Base-by-base conservation (phyloP, 2,113 vertebrate genomes). In the Rhodinocichla rosea region DNA sequence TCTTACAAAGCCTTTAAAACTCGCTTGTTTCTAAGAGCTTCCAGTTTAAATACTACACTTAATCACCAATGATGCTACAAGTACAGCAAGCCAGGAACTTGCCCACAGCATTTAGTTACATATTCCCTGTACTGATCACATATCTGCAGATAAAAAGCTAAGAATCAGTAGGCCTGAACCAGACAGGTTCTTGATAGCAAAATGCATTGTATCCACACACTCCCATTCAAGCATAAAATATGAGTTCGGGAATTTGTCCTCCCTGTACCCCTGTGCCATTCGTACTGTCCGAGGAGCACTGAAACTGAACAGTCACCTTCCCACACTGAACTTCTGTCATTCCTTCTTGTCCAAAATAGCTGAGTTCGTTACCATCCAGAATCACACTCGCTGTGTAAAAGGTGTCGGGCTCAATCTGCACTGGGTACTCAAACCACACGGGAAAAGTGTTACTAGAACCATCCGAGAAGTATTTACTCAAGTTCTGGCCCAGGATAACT, bases 271-370 rank as follows among this genome's bases (percentile, higher is more conserved):
- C 99, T 1, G 99, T 99, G 95, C 99, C 99, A 28, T 99, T 99
- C 65, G 99, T 99, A 98, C 99, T 99, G 94, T 99, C 99, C 4
- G 99, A 99, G 32, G 99, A 99, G 93, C 99, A 99, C 98, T 99
- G 99, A 89, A 99, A 99, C 96, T 99, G 99, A 87, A 99, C 99
- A 80, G 99, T 99, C 95, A 99, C 99, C 97, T 99, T 99, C 67
- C 99, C 99, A 95, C 99, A 99, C 95, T 99, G 99, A 52, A 99
- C 99, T 96, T 99, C 99, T 13, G 99, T 99, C 99, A 99, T 99
- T 69, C 99, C 99, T 92, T 99, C 99, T 76, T 99, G 99, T 82
- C 99, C 99, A 39, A 99, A 99, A 96, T 99, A 99, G 96, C 99
- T 99, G 86, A 99, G 98, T 97, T 99, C 99, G 0, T 98, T 99